Evolutionary conservation across 1,140 invertebrate genomes (phyloP).

Genomic region (Cotesia chilonis): DNA sequence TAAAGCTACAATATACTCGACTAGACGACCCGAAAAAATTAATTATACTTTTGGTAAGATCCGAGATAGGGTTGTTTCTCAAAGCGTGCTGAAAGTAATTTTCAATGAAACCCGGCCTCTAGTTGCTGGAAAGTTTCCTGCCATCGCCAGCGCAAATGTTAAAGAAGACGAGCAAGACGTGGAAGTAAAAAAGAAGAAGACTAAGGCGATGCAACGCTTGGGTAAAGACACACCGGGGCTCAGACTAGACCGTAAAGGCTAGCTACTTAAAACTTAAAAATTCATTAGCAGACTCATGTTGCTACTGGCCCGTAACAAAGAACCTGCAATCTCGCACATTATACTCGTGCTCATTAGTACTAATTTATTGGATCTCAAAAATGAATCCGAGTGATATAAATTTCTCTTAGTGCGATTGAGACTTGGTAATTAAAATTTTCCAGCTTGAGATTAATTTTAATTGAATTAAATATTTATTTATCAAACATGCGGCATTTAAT

Average conservation of each 20-base stretch:
- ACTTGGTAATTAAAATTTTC: constrained; percentile 13
- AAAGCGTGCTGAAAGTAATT: constrained; percentile 37
- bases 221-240: not conserved
- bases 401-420: constrained; percentile 7
- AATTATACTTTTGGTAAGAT: constrained; percentile 16
- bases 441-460: not conserved
- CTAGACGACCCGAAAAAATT: constrained; percentile 2
- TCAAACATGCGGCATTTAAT: too few species aligned
- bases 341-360: constrained; percentile 34
- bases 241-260: not conserved
- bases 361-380: constrained; percentile 36
- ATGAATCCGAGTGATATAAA: not conserved
- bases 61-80: not conserved
- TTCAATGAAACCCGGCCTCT: constrained; percentile 42
- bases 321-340: not conserved
- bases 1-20: too few species aligned
- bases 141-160: not conserved
- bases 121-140: constrained; percentile 31
- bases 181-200: not conserved
- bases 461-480: too few species aligned
- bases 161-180: constrained; percentile 1
- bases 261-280: constrained; percentile 44
- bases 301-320: constrained; percentile 1
- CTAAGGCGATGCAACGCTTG: not conserved
- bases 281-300: constrained; percentile 40